These are phyloP conservation scores for Eclectus roratus DNA, from an alignment of 2,113 vertebrate genomes.

Conservation along the genomic window DNA sequence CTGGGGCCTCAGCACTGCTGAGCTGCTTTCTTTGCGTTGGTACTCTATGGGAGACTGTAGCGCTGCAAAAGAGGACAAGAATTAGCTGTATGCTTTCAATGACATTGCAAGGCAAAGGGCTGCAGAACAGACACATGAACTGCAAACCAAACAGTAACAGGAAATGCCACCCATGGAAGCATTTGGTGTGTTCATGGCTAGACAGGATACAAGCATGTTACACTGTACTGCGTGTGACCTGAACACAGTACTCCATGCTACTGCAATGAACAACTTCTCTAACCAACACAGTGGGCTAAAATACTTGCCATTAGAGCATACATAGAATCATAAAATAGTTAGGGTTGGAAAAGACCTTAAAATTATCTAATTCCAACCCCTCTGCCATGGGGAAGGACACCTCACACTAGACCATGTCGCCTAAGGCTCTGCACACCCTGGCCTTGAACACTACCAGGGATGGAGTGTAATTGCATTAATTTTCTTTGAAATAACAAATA, in stretches of 20 bases:
- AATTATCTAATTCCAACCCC: background rate
- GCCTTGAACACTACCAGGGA: background rate
- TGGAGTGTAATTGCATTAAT: background rate
- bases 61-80: slow-evolving; percentile 72
- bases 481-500: background rate
- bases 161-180: background rate
- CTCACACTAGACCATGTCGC: background rate
- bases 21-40: slow-evolving; percentile 86
- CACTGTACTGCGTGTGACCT: rapidly evolving
- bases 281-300: background rate
- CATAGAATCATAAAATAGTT: background rate
- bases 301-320: background rate
- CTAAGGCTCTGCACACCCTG: background rate
- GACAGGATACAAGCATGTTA: background rate
- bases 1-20: slow-evolving; percentile 84
- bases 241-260: background rate
- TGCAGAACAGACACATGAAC: background rate
- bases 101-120: background rate
- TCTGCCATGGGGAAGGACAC: background rate
- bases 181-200: rapidly evolving
- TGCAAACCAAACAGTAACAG: background rate
- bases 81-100: background rate
- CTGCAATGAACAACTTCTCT: background rate
- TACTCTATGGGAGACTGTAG: slow-evolving; percentile 96
- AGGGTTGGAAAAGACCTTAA: background rate